Percentiles rank a stretch among this genome's conserved stretches.
phyloP scores from a whole-genome alignment of 2,113 vertebrate species.

The Callionymus lyra region DNA sequence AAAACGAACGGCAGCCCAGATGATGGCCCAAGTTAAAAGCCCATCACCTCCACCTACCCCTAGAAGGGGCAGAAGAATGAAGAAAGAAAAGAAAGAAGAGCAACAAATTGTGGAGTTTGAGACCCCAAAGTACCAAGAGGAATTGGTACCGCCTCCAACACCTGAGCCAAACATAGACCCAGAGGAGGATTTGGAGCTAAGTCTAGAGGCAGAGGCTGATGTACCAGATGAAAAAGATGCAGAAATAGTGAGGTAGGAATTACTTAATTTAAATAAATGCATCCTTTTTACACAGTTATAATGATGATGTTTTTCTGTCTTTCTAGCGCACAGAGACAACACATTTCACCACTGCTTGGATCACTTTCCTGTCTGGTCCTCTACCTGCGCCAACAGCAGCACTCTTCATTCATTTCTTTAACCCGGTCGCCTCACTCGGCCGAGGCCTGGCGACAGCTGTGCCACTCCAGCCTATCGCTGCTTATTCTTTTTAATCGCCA shows the following conservation, averaged over 20 bases:
- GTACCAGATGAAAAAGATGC: slow-evolving; percentile 54
- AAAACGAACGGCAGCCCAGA: slow-evolving; percentile 8
- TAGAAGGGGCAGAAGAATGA: slow-evolving; percentile 56
- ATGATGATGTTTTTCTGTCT: neutral
- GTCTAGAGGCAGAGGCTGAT: slow-evolving; percentile 47
- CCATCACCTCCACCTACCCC: slow-evolving; percentile 45
- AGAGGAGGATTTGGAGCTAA: slow-evolving; percentile 57
- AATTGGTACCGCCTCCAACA: slow-evolving; percentile 56
- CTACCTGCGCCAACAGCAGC: slow-evolving; percentile 66
- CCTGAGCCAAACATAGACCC: slow-evolving; percentile 55
- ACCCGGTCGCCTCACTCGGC: slow-evolving; percentile 60
- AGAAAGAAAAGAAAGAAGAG: slow-evolving; percentile 53
- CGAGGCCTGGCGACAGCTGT: slow-evolving; percentile 69
- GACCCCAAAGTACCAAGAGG: slow-evolving; percentile 39
- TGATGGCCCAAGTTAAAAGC: slow-evolving; percentile 39
- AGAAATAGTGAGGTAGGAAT: slow-evolving; percentile 48
- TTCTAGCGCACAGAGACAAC: slow-evolving; percentile 51
- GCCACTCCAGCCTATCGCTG: slow-evolving; percentile 69
- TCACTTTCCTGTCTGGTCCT: slow-evolving; percentile 68
- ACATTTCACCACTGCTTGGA: slow-evolving; percentile 63
- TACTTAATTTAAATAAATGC: no score
- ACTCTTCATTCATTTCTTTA: slow-evolving; percentile 62
- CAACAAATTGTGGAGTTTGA: slow-evolving; percentile 47
- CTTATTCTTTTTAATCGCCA: slow-evolving; percentile 73
- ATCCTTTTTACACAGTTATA: neutral